Evolutionary conservation across 2,888 invertebrate species (phyloP), one percentile per base, ranked within the genome.

Genomic region (Scaptomyza flava): DNA sequence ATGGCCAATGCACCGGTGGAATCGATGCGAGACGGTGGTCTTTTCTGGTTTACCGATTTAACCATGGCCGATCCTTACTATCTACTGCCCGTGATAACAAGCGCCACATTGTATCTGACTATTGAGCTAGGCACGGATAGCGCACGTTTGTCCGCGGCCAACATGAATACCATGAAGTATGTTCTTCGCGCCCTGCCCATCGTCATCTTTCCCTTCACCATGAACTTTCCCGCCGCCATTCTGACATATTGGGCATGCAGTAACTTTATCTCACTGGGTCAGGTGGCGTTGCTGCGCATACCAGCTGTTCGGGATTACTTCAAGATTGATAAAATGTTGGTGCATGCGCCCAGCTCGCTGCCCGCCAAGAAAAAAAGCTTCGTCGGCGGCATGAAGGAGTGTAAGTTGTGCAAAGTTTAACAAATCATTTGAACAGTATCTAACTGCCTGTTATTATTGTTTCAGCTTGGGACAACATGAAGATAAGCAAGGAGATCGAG

Each of bases 1-100:
- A 98, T 99, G 98, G 95, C 98, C 1, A 96, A 95, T 87, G 94
- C 96, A 33, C 99, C 98, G 2, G 96, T 99, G 36, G 97, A 97
- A 43, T 98, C 98, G 89, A 94, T 99, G 94, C 94, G 94, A 72
- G 93, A 94, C 1, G 99, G 99, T 33, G 99, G 99, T 0, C 77
- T 97, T 1, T 95, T 94, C 83, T 99, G 99, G 99, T 98, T 99
- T 91, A 93, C 94, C 3, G 98, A 99, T 93, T 93, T 99, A 46
- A 98, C 98, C 0, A 91, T 97, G 9, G 94, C 96, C 3, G 99
- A 99, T 93, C 98, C 98, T 47, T 96, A 94, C 91, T 99, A 95
- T 89, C 75, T 96, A 12, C 93, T 99, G 60, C 99, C 99, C 0
- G 6, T 98, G 1, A 93, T 98, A 52, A 98, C 98, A 1, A 95